Evolutionary conservation across 2,888 invertebrate species (phyloP), one percentile per base, ranked within the genome.

Genomic region (Incurvaria masculella): DNA sequence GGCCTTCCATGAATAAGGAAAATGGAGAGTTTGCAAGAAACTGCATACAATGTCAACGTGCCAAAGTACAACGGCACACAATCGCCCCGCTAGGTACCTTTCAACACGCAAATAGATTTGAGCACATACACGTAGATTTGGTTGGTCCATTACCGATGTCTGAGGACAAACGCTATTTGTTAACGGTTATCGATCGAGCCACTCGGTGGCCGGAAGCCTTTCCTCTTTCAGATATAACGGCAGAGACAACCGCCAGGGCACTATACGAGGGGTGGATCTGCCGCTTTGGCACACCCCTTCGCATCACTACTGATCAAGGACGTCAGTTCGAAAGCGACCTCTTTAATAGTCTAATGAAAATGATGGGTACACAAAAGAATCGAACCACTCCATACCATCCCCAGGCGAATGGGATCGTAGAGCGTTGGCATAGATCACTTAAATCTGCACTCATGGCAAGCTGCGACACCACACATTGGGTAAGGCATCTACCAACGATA

Each of bases 221-320:
- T 11, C 56, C 58, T 2, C 21, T 55, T 1, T 11, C 10, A 1
- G 55, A 57, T 11, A 56, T 56, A 4, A 54, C 53, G 6, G 54
- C 57, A 1, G 57, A 60, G 18, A 52, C 48, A 1, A 56, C 58
- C 10, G 57, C 59, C 0, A 48, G 23, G 21, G 17, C 8, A 10
- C 14, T 50, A 2, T 45, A 43, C 26, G 42, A 50, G 4, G 42
- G 42, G 6, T 50, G 50, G 50, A 47, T 50, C n/a, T 20, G 18
- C 11, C 18, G 50, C 14, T 50, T 47, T 21, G 47, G 47, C 8
- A 17, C 39, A 16, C 44, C 44, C 2, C 4, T 11, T 49, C 44
- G 21, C n/a, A 59, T 59, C 10, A 67, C 64, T 49, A 57, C 59
- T 33, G 55, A 62, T 8, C 64, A 64, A 48, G 63, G 68, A 44